A percentile compares a stretch with the other conserved stretches of the same genome.
Conservation (phyloP, 2,113 vertebrate species). For the Periophthalmodon schlosseri region DNA sequence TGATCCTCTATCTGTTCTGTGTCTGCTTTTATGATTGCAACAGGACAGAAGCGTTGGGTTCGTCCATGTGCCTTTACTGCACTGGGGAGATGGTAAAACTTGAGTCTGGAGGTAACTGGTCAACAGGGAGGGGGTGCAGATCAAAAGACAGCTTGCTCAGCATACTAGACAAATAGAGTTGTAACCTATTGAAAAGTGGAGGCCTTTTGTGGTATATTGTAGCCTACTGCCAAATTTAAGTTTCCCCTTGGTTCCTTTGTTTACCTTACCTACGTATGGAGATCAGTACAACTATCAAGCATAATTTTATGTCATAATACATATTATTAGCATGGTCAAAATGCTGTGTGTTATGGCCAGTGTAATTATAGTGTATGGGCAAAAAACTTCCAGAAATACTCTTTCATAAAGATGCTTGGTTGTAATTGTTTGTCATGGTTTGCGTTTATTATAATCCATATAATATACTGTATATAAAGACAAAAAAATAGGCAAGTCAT, state of each 20-base stretch:
- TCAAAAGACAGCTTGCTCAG: conserved; percentile 53
- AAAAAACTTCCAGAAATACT: not conserved
- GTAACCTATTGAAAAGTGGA: not conserved
- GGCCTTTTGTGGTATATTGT: not conserved
- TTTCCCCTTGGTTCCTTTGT: not conserved
- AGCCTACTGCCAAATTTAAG: not conserved
- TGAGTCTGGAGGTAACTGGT: conserved; percentile 46
- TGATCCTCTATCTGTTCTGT: conserved; percentile 51
- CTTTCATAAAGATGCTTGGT: not conserved
- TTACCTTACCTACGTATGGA: not conserved
- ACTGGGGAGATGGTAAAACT: conserved; percentile 42
- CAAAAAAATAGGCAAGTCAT: conserved; percentile 54
- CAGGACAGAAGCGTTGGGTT: conserved; percentile 59
- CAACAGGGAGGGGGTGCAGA: conserved; percentile 30
- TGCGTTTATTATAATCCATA: conserved; percentile 69
- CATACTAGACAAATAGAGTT: conserved; percentile 32
- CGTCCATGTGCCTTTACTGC: conserved; percentile 63
- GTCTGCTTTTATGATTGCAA: conserved; percentile 62
- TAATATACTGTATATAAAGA: conserved; percentile 43
- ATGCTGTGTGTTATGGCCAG: not conserved
- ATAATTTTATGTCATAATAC: not conserved
- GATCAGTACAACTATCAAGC: not conserved
- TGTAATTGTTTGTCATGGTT: conserved; percentile 19
- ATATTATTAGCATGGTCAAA: not conserved
- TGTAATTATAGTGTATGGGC: not conserved